Evolutionary conservation across 2,888 invertebrate species (phyloP), one percentile per base, ranked within the genome.

Genomic region (Holacanthella duospinosa): DNA sequence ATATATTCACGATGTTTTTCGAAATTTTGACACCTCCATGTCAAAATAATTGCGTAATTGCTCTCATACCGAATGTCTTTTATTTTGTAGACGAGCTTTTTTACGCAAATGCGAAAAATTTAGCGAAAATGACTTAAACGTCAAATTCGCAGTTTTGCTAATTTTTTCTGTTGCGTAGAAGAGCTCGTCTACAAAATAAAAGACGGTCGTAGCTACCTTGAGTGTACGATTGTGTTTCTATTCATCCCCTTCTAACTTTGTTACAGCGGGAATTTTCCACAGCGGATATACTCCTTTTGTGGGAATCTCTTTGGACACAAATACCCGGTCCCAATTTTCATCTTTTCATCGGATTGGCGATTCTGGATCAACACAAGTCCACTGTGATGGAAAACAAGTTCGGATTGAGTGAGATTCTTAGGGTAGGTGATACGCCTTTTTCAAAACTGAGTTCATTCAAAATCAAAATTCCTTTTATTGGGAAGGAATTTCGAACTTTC

Each of bases 221-320:
- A 21, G 24, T n/a, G n/a, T n/a, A n/a, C n/a, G n/a, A n/a, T 29
- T 27, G 43, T 29, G 43, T 2, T 43, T 48, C 36, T 25, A 19
- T 48, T 29, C 24, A 24, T 21, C 6, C 43, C 29, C 24, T 28
- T 28, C 29, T 57, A 62, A 83, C 74, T 3, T 43, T 57, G n/a
- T 43, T 59, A 25, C 28, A 97, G 78, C 80, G 97, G 68, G 97
- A 99, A 79, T 90, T 97, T 76, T 84, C 85, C 26, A 87, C 89
- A 66, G 80, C 84, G 3, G 92, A 95, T 76, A 87, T 93, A 59
- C 86, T 93, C 83, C 84, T 87, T 75, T 78, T 97, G 66, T 97
- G 96, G 96, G 96, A 97, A 80, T 89, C 70, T 16, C 77, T 97
- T 4, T 97, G 96, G 96, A 95, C 96, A 0, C 89, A 87, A 67